Evolutionary conservation across 1,140 invertebrate genomes (phyloP), one percentile per base, ranked within the genome.

Genomic region (Drosophila melanica): DNA sequence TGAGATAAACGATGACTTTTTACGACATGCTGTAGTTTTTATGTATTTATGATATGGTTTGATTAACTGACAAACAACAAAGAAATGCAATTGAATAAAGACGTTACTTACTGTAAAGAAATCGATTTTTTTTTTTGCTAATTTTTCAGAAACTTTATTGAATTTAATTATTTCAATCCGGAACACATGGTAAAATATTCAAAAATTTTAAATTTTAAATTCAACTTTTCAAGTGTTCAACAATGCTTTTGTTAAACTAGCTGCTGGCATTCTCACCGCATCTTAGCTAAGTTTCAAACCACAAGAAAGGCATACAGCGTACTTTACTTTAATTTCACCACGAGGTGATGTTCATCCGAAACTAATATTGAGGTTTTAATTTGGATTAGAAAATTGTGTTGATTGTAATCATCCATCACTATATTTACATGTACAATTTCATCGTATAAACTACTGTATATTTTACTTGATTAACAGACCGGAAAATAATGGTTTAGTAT

Each of bases 51-150:
- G 41, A 50, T 68, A 63, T 75, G 44, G 62, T 62, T 69, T 74
- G 39, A 58, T 39, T 50, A 39, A 74, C 50, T 47, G 69, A 59
- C 47, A 69, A 57, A 55, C 42, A 57, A 66, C 27, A 23, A 12
- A 23, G 47, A 50, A 27, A 58, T 63, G 58, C 41, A 69, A 50
- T 63, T 42, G 37, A 74, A 74, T 75, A 75, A 75, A 75, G 66
- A 70, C 71, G 71, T 70, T 70, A 70, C 67, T 75, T 75, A 70
- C 65, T 75, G 65, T 73, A 68, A 50, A 71, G 35, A 48, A 23
- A 55, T 5, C 2, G 27, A 33, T 10, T 9, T 20, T 11, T 0
- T 35, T 53, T 1, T 20, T 53, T 18, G 8, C 11, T 33, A 4
- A 16, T 16, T 5, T 51, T 33, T 16, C 10, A 10, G 9, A 9